Conservation (phyloP, 2,113 vertebrate species). For the Ctenodactylus gundi region DNA sequence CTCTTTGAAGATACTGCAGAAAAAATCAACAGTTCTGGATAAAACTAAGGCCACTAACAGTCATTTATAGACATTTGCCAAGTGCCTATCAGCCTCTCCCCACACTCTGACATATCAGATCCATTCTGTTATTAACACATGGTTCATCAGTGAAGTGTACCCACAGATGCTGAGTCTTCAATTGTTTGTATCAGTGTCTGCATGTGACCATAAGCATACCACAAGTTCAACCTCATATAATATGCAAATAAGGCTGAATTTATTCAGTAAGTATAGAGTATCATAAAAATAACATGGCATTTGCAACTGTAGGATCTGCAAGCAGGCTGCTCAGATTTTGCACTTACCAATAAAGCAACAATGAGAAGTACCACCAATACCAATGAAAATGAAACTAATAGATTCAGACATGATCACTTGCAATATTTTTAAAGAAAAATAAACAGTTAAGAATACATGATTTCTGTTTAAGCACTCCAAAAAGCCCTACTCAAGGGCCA, state of each 20-base stretch:
- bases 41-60: neutral
- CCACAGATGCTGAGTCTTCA: neutral
- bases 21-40: neutral
- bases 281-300: neutral
- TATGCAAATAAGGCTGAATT: neutral
- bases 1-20: neutral
- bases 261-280: neutral
- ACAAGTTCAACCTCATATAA: neutral
- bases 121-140: neutral
- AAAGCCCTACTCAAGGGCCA: neutral
- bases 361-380: neutral
- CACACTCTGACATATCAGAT: neutral
- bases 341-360: constrained; percentile 11
- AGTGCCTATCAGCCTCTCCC: neutral
- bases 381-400: neutral
- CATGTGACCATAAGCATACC: neutral
- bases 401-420: neutral
- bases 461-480: constrained; percentile 5
- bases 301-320: neutral
- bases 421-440: constrained; percentile 1
- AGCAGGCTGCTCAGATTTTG: neutral
- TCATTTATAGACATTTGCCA: neutral
- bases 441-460: neutral
- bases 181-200: neutral
- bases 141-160: neutral